A percentile compares a stretch with the other conserved stretches of the same genome.
Evolutionary conservation across 2,113 vertebrate species (phyloP).

Genomic region (Cromileptes altivelis): DNA sequence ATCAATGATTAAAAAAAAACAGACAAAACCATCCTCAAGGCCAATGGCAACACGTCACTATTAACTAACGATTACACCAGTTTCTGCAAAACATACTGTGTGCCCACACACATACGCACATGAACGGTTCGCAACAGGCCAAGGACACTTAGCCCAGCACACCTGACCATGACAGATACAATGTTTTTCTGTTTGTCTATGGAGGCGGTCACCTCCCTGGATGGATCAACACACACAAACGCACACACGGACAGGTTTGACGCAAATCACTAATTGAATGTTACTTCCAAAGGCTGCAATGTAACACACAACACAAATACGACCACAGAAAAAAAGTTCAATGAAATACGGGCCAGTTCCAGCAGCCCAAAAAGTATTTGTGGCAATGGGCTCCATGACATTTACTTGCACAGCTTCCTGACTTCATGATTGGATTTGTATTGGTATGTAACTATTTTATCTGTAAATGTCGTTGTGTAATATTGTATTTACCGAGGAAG

Average conservation of each 20-base stretch:
- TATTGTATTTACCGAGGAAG: not conserved
- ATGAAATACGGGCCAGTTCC: not conserved
- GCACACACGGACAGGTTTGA: not conserved
- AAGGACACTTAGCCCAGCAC: conserved; percentile 31
- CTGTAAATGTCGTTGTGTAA: not conserved
- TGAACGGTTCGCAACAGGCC: conserved; percentile 15
- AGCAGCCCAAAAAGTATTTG: not conserved
- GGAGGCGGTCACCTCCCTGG: not conserved
- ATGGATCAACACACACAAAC: not conserved
- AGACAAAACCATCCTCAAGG: conserved; percentile 41
- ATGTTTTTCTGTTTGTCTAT: conserved; percentile 1
- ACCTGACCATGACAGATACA: not conserved
- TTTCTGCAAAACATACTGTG: not conserved
- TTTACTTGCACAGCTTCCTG: not conserved
- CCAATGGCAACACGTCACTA: conserved; percentile 23
- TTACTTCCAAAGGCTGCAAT: not conserved
- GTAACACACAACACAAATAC: not conserved
- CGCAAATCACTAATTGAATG: not conserved
- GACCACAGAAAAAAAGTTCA: not conserved
- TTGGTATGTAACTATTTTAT: not conserved
- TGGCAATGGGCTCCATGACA: not conserved
- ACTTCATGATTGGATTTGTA: not conserved
- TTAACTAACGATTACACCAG: not conserved
- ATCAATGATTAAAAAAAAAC: not conserved
- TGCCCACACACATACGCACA: not conserved